Percentiles rank a stretch among this genome's conserved stretches.
These are phyloP conservation scores for Mirza zaza DNA, from an alignment of 2,113 vertebrate genomes.

Conservation along the genomic window DNA sequence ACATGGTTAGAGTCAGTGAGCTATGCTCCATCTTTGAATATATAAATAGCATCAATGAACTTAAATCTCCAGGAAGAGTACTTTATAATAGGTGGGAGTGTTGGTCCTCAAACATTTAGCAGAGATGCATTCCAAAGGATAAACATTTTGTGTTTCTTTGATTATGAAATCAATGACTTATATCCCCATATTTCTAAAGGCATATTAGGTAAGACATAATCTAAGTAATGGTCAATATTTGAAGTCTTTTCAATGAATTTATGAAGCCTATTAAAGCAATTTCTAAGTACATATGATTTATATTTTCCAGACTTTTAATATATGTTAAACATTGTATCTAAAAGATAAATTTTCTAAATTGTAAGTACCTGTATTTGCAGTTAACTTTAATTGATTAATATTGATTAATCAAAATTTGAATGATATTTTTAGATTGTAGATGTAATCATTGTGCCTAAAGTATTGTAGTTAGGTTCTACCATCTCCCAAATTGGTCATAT, in stretches of 20 bases:
- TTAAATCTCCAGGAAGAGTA: background rate
- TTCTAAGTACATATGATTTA: constrained; percentile 1
- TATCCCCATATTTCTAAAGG: constrained; percentile 17
- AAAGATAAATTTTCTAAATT: constrained; percentile 44
- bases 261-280: background rate
- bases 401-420: constrained; percentile 4
- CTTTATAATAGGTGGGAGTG: background rate
- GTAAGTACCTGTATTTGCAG: constrained; percentile 4
- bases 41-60: background rate
- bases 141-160: constrained; percentile 33
- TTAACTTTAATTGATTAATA: constrained; percentile 54
- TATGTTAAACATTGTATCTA: background rate
- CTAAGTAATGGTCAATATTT: constrained; percentile 45
- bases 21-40: background rate
- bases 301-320: constrained; percentile 50
- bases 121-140: background rate
- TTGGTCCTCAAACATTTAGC: background rate
- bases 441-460: background rate
- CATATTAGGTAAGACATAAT: constrained; percentile 20
- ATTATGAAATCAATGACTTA: constrained; percentile 15
- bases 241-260: constrained; percentile 41
- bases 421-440: background rate
- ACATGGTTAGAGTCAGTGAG: background rate
- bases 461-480: background rate
- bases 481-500: background rate